Conservation (phyloP, 2,888 invertebrate species). For the Hemicrepidius hirtus region DNA sequence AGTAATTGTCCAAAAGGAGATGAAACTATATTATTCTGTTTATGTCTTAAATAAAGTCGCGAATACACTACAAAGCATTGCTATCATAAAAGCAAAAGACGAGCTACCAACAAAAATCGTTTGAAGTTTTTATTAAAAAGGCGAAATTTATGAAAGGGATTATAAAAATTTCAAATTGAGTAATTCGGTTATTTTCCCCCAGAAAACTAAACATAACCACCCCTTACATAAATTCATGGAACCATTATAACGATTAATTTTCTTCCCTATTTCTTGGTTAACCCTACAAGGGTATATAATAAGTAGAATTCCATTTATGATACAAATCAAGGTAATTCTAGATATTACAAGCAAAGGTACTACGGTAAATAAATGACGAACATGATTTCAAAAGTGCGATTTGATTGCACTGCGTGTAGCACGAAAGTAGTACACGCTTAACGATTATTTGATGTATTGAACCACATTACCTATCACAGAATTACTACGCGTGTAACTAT, state of each 20-base stretch:
- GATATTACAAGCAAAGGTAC: constrained; percentile 13
- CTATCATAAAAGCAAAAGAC: no score
- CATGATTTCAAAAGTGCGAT: constrained; percentile 16
- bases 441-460: constrained; percentile 25
- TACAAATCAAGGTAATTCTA: background rate
- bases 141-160: no score
- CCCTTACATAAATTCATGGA: background rate
- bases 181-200: no score
- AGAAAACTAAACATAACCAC: no score
- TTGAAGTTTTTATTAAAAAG: no score
- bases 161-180: no score
- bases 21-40: no score
- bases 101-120: no score
- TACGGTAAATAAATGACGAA: constrained; percentile 19
- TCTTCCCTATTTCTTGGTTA: background rate
- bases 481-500: background rate
- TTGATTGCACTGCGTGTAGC: constrained; percentile 25
- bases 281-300: background rate
- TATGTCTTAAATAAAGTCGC: no score
- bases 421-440: constrained; percentile 15
- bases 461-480: background rate
- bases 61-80: no score
- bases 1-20: no score
- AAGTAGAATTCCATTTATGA: background rate
- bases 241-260: background rate